Evolutionary conservation across 37 sponge, comb jelly and placozoan species (phyloP).

Genomic region (Halisarca cf. caerulea): DNA sequence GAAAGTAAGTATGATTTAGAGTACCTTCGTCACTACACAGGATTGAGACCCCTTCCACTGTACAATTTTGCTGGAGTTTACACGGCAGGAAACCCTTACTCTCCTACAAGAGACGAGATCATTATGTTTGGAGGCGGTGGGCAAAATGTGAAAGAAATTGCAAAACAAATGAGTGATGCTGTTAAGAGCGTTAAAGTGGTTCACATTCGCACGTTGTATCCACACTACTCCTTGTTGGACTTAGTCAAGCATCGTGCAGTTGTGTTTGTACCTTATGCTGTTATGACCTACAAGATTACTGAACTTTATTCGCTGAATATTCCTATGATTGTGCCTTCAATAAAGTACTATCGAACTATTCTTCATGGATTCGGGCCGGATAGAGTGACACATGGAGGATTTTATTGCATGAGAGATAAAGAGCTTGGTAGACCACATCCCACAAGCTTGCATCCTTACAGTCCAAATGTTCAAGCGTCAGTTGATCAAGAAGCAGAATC

Average conservation of each 20-base stretch:
- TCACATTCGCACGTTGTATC: neutral
- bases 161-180: no score
- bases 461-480: constrained; percentile 30
- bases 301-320: constrained; percentile 33
- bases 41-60: no score
- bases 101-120: constrained; percentile 14
- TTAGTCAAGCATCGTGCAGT: constrained; percentile 30
- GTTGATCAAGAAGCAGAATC: constrained; percentile 18
- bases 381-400: no score
- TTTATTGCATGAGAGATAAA: constrained; percentile 20
- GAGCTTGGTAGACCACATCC: constrained; percentile 43
- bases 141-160: neutral
- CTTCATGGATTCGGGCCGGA: neutral
- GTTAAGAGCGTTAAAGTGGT: no score
- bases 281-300: no score
- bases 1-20: no score
- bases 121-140: neutral
- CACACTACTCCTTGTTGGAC: constrained; percentile 7
- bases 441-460: no score
- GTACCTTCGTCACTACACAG: no score
- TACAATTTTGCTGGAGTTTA: no score
- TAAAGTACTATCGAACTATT: no score
- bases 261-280: constrained; percentile 32
- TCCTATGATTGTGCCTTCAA: constrained; percentile 41
- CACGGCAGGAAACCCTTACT: no score